These are phyloP conservation scores for Morone saxatilis DNA, from an alignment of 2,113 vertebrate genomes.

Conservation along the genomic window DNA sequence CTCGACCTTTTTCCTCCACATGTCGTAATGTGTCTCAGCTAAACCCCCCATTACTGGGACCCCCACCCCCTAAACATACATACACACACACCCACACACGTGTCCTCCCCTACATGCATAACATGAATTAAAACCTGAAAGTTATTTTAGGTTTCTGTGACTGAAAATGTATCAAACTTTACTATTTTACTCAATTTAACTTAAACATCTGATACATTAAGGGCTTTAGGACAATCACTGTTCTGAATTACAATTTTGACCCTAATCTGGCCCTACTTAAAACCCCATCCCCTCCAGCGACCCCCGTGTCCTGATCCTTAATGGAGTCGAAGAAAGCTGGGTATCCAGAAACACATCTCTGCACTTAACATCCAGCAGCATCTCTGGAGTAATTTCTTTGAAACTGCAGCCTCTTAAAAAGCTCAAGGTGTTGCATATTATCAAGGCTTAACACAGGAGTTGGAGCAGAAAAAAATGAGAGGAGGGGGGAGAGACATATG, in stretches of 20 bases:
- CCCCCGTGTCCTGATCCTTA: slow-evolving; percentile 5
- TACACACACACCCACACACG: slow-evolving; percentile 17
- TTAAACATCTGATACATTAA: background rate
- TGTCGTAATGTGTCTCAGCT: slow-evolving; percentile 52
- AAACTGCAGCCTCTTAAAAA: slow-evolving; percentile 40
- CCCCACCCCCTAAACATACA: background rate
- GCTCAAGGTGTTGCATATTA: slow-evolving; percentile 55
- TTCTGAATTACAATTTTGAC: slow-evolving; percentile 5
- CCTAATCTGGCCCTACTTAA: slow-evolving; percentile 14
- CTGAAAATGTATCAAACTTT: slow-evolving; percentile 3
- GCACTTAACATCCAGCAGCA: slow-evolving; percentile 21
- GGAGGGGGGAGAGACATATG: background rate
- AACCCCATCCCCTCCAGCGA: slow-evolving; percentile 1
- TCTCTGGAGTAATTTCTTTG: slow-evolving; percentile 26
- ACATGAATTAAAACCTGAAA: background rate
- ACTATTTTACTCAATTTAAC: background rate
- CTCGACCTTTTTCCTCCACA: slow-evolving; percentile 44
- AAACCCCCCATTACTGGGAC: slow-evolving; percentile 57
- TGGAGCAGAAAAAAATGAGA: background rate
- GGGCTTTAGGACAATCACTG: slow-evolving; percentile 9
- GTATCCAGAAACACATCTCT: slow-evolving; percentile 5
- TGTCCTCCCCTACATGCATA: background rate
- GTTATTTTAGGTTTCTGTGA: slow-evolving; percentile 7
- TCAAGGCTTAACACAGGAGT: slow-evolving; percentile 44
- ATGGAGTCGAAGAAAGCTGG: slow-evolving; percentile 1